A percentile compares a stretch with the other conserved stretches of the same genome.
Conservation (phyloP, 2,113 vertebrate species). For the Bos indicus region DNA sequence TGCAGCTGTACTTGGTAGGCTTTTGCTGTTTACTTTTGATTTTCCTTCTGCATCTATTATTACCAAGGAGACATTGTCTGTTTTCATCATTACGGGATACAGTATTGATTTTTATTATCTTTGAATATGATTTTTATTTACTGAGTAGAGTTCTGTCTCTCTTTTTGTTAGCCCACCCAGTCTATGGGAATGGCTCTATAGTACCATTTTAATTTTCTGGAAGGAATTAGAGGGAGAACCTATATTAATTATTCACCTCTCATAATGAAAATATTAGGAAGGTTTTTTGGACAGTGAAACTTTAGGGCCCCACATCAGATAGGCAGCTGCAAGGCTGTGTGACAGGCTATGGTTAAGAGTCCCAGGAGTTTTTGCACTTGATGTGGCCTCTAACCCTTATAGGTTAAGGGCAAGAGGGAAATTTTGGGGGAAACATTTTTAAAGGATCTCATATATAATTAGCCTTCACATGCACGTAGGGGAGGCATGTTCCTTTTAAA, state of each 20-base stretch:
- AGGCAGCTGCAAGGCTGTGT: not conserved
- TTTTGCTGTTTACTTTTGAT: not conserved
- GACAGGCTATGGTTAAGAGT: not conserved
- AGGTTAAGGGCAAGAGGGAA: not conserved
- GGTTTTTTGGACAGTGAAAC: not conserved
- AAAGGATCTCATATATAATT: not conserved
- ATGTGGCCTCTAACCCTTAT: not conserved
- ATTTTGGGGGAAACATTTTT: not conserved
- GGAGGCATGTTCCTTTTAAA: not conserved
- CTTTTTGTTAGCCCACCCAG: not conserved
- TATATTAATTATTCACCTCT: not conserved
- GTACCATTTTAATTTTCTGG: not conserved
- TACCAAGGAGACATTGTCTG: not conserved
- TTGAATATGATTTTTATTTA: not conserved
- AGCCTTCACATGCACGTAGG: not conserved
- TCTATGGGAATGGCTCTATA: not conserved
- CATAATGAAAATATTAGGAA: not conserved
- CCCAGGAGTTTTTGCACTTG: not conserved
- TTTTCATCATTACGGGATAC: not conserved
- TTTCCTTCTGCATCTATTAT: not conserved
- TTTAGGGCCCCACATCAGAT: not conserved
- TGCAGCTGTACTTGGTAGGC: not conserved
- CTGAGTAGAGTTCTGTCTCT: not conserved
- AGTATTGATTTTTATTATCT: not conserved
- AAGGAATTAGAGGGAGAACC: not conserved